Evolutionary conservation across 2,888 invertebrate species (phyloP).

Genomic region (Agonum fuliginosum): DNA sequence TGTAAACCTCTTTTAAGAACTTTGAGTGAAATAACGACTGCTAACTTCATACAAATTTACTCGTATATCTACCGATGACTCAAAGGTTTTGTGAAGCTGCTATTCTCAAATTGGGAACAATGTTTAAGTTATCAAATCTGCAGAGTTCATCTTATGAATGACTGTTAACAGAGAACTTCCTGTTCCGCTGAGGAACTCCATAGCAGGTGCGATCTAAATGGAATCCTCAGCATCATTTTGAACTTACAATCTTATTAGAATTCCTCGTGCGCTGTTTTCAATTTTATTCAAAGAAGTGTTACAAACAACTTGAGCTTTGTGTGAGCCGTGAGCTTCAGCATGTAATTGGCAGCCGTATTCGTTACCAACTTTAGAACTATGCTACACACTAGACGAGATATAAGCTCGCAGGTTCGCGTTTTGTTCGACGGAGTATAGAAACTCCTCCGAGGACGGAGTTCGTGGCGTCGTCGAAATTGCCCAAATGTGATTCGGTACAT

Average conservation of each 20-base stretch:
- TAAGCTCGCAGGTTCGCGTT: neutral
- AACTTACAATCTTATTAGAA: slow-evolving; percentile 19
- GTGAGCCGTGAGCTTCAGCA: neutral
- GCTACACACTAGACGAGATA: neutral
- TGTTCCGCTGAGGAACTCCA: neutral
- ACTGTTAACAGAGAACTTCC: too few relatives aligned
- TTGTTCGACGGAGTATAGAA: slow-evolving; percentile 18
- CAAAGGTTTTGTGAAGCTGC: too few relatives aligned
- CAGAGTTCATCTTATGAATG: too few relatives aligned
- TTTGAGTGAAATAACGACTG: too few relatives aligned
- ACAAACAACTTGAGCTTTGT: slow-evolving; percentile 26
- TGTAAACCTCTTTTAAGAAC: too few relatives aligned
- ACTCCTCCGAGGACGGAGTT: slow-evolving; percentile 25
- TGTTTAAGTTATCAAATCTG: too few relatives aligned
- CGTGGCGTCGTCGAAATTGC: slow-evolving; percentile 39
- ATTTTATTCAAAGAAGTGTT: slow-evolving; percentile 37
- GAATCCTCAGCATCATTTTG: slow-evolving; percentile 15
- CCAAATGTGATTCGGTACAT: slow-evolving; percentile 52
- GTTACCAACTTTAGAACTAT: neutral
- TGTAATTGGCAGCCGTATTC: slow-evolving; percentile 24
- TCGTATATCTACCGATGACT: too few relatives aligned
- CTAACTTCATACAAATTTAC: too few relatives aligned
- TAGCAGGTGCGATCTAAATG: slow-evolving; percentile 18
- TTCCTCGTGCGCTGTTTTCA: slow-evolving; percentile 26
- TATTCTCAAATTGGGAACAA: too few relatives aligned